Evolutionary conservation across 2,113 vertebrate genomes (phyloP).

Genomic region (Microtus richardsoni): DNA sequence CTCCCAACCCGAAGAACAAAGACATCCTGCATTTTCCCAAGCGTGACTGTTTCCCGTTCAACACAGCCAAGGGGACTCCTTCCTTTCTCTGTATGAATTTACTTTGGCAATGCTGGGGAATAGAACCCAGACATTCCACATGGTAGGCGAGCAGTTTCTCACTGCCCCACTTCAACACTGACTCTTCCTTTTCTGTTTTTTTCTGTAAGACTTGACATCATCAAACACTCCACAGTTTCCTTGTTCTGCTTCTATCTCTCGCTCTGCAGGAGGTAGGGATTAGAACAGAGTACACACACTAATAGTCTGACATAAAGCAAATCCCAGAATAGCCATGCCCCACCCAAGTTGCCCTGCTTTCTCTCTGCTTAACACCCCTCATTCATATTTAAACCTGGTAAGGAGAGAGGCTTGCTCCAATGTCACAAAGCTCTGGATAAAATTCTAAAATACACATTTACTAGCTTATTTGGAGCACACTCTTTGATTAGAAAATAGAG

Average conservation of each 20-base stretch:
- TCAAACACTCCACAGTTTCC: background rate
- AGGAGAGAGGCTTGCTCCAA: background rate
- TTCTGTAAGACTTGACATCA: background rate
- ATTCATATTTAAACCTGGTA: background rate
- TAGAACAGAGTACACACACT: background rate
- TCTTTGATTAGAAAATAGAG: slow-evolving; percentile 28
- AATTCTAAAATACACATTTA: slow-evolving; percentile 19
- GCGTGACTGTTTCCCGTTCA: background rate
- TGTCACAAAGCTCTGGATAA: background rate
- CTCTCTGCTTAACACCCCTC: background rate
- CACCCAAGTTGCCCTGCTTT: background rate
- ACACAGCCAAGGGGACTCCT: background rate
- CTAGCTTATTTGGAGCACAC: background rate
- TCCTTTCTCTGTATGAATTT: background rate
- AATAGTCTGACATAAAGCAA: background rate
- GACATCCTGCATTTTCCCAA: background rate
- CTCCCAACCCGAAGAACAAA: background rate
- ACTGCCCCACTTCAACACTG: background rate
- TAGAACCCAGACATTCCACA: background rate
- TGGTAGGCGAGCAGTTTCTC: background rate
- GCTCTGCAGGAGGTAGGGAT: background rate
- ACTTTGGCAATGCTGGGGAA: background rate
- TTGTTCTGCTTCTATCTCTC: background rate
- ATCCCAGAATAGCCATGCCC: background rate
- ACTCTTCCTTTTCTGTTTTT: background rate